Conservation (phyloP, 2,113 vertebrate species). For the Gavia stellata region DNA sequence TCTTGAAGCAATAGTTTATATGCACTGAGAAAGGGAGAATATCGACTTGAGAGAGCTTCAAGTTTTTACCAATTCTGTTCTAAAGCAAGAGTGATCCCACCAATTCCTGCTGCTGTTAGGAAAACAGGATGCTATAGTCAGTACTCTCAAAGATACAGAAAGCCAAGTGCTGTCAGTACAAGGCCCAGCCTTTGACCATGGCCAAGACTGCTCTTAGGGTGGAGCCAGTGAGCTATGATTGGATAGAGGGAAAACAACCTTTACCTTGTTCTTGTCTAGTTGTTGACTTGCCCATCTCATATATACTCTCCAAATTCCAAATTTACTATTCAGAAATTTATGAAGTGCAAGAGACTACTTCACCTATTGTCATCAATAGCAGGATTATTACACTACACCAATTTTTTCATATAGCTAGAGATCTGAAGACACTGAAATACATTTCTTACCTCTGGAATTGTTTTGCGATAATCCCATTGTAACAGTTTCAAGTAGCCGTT, state of each 20-base stretch:
- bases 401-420: neutral
- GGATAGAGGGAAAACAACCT: neutral
- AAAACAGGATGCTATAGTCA: neutral
- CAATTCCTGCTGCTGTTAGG: neutral
- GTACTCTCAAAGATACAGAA: neutral
- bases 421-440: neutral
- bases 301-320: neutral
- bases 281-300: neutral
- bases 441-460: conserved; percentile 83
- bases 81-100: neutral
- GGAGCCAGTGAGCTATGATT: neutral
- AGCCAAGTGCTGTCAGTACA: neutral
- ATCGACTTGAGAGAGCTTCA: neutral
- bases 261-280: neutral
- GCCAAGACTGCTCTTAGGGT: neutral
- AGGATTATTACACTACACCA: neutral
- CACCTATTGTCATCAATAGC: neutral
- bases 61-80: neutral
- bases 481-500: conserved; percentile 84
- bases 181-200: neutral
- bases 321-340: neutral
- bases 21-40: neutral
- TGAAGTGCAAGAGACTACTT: neutral
- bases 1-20: neutral
- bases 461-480: conserved; percentile 78